phyloP scores from a whole-genome alignment of 2,113 vertebrate species.

The Arvicanthis niloticus region DNA sequence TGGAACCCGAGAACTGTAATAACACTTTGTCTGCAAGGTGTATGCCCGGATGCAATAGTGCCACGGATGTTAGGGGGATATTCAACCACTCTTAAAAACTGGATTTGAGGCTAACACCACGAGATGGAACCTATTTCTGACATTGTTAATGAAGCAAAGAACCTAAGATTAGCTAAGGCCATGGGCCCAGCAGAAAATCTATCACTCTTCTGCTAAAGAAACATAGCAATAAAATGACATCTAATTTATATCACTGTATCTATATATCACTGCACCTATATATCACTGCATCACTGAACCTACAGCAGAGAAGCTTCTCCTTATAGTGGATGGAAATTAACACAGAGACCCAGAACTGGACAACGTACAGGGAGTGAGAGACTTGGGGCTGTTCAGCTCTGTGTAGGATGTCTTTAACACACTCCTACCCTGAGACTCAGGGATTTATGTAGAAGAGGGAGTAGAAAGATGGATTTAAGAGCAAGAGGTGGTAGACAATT shows the following conservation, averaged over 20 bases:
- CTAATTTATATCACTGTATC: not conserved
- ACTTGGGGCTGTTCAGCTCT: not conserved
- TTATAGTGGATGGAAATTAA: not conserved
- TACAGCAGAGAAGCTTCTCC: not conserved
- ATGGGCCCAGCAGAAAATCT: not conserved
- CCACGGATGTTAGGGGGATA: not conserved
- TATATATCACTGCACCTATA: no score
- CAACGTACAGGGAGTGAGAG: not conserved
- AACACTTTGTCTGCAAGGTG: not conserved
- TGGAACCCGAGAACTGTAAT: not conserved
- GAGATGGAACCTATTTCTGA: not conserved
- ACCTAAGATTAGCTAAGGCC: not conserved
- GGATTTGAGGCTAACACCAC: not conserved
- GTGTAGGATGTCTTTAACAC: not conserved
- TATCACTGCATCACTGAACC: no score
- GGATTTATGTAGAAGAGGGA: not conserved
- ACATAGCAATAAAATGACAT: no score
- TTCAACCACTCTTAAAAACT: not conserved
- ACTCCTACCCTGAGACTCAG: not conserved
- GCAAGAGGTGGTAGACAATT: not conserved
- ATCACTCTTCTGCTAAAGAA: not conserved
- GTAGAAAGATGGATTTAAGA: not conserved
- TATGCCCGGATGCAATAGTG: not conserved
- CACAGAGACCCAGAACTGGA: not conserved
- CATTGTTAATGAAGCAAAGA: not conserved